Base-by-base conservation (phyloP, 2,888 invertebrate genomes). In the Hydriomena furcata region DNA sequence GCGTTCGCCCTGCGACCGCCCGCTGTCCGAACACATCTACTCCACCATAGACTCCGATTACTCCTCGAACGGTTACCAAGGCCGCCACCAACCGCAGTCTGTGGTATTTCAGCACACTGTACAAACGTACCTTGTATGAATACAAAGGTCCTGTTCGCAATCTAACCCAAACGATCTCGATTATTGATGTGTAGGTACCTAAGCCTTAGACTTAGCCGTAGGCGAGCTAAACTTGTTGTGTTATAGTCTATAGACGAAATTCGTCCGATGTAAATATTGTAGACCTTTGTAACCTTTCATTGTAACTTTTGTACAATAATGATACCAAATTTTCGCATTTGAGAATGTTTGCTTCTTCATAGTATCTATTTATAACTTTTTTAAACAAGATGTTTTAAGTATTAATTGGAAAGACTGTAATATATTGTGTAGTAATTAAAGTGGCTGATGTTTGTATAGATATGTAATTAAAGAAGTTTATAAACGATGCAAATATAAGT, bases 1-100 rank as follows among this genome's bases (percentile, higher is more conserved):
- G 67, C 89, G 91, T 45, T 92, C 93, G 68, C 93, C 93, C 23
- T 91, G 92, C 70, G 93, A 94, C 73, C 91, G 96, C 53, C 96
- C 96, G 36, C 91, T 95, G 36, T 95, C 96, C 59, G 96, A 97
- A 81, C 96, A 96, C 83, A 97, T 97, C 73, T 97, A 97, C 80
- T 96, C 96, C 56, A 96, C 96, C 76, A 97, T 97, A 83, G 96
- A 97, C 82, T 96, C 96, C 40, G 96, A 96, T 83, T 96, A 96
- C 79, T 95, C 95, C 76, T 95, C 95, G 52, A 82, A 70, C 36
- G 89, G 86, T 62, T 84, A 76, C 71, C 85, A 85, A 60, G 83
- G 81, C 54, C 80, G 87, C 13, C 84, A 82, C 55, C 87, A 82
- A 55, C 87, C 84, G 32, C 90, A 91, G 53, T 79, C 91, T 48